These are phyloP conservation scores for Pseudoips prasinana DNA, from an alignment of 2,888 invertebrate species.

Conservation along the genomic window DNA sequence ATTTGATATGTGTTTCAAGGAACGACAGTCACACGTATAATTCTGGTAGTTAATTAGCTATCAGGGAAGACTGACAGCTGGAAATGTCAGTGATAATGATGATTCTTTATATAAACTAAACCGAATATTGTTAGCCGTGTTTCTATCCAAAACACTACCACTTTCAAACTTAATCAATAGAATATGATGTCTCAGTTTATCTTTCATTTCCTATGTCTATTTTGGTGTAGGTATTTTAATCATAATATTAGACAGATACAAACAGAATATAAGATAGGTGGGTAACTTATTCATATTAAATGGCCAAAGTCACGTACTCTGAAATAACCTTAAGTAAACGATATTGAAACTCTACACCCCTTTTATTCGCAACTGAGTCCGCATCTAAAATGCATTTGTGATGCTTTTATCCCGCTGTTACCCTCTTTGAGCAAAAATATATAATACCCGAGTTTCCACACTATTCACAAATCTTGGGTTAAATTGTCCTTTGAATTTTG, in stretches of 20 bases:
- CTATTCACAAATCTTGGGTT: constrained; percentile 25
- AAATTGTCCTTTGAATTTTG: constrained; percentile 17
- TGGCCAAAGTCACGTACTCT: too few species aligned
- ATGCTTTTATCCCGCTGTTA: constrained; percentile 37
- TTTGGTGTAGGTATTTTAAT: too few species aligned
- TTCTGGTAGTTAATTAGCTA: too few species aligned
- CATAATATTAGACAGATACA: too few species aligned
- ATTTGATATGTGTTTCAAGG: too few species aligned
- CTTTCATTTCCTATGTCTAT: too few species aligned
- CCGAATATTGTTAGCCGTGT: background rate
- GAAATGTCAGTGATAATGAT: background rate
- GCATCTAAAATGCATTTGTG: constrained; percentile 52
- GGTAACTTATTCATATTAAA: too few species aligned
- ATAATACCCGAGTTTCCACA: constrained; percentile 22
- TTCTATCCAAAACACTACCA: too few species aligned
- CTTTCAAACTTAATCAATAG: too few species aligned
- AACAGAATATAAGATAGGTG: too few species aligned
- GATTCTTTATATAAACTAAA: background rate
- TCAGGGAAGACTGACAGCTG: background rate
- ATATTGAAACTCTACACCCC: constrained; percentile 25
- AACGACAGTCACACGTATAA: too few species aligned
- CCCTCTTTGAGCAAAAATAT: constrained; percentile 22
- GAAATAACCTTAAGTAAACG: constrained; percentile 1
- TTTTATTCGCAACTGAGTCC: constrained; percentile 39
- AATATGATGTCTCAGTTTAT: too few species aligned